Percentiles rank a stretch among this genome's conserved stretches.
Evolutionary conservation across 2,113 vertebrate genomes (phyloP).

Genomic region (Scytalopus superciliaris): DNA sequence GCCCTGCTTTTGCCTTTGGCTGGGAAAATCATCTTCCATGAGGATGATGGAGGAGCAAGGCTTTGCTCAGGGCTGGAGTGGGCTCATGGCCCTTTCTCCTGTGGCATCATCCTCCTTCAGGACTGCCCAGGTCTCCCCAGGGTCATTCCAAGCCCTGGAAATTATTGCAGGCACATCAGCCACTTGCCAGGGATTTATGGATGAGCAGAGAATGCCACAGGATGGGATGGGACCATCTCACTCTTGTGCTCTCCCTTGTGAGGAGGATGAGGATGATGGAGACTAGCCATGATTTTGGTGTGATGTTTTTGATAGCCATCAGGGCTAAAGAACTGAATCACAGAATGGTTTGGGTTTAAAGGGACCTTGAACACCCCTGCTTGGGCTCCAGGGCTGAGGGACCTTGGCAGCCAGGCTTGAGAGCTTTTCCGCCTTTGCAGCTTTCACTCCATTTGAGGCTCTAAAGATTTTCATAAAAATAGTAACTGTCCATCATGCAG

Average conservation of each 20-base stretch:
- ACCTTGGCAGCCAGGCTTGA: fast-evolving
- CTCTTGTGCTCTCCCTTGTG: background rate
- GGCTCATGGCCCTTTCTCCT: background rate
- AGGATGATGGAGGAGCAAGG: background rate
- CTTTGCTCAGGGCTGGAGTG: background rate
- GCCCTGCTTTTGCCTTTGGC: background rate
- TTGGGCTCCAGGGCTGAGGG: fast-evolving
- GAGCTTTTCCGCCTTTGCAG: background rate
- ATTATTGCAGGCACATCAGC: fast-evolving
- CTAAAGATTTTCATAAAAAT: background rate
- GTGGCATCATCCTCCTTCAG: background rate
- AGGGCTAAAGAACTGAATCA: background rate
- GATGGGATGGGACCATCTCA: fast-evolving
- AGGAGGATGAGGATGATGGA: background rate
- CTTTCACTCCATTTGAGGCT: background rate
- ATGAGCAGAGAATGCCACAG: background rate
- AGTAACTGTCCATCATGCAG: background rate
- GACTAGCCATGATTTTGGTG: background rate
- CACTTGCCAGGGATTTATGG: background rate
- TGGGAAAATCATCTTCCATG: background rate
- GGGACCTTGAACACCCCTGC: background rate
- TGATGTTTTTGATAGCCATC: background rate
- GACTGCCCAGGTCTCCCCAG: background rate
- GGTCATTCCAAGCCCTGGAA: background rate
- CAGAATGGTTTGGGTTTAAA: background rate